Evolutionary conservation across 2,113 vertebrate genomes (phyloP).

Genomic region (Xiphophorus hellerii): DNA sequence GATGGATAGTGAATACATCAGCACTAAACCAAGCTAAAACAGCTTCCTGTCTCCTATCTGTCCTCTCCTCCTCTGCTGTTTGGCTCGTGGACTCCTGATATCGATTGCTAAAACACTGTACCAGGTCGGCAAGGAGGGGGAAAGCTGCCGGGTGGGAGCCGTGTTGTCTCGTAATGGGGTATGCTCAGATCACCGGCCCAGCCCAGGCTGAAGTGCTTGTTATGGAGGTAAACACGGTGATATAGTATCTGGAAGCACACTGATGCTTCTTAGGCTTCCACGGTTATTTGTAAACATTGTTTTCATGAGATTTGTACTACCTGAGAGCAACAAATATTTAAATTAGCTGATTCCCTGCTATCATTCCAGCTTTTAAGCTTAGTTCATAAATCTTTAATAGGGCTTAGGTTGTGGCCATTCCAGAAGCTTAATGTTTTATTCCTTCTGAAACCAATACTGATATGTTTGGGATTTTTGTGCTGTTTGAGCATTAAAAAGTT

Average conservation of each 20-base stretch:
- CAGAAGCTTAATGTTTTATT: not conserved
- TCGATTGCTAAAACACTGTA: slow-evolving; percentile 56
- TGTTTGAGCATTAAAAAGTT: not conserved
- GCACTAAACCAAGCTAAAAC: slow-evolving; percentile 43
- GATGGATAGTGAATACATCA: slow-evolving; percentile 55
- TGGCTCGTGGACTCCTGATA: slow-evolving; percentile 35
- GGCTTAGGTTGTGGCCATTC: not conserved
- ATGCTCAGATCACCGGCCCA: slow-evolving; percentile 9
- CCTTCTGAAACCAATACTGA: not conserved
- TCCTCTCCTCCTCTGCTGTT: slow-evolving; percentile 32
- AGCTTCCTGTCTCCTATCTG: slow-evolving; percentile 27
- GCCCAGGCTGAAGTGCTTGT: slow-evolving; percentile 10
- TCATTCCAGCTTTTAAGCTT: not conserved
- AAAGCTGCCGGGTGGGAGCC: not conserved
- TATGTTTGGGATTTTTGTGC: not conserved
- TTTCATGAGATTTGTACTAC: not conserved
- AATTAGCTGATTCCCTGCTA: not conserved
- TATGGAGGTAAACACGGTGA: slow-evolving; percentile 1
- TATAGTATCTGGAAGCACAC: not conserved
- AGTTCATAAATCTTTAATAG: not conserved
- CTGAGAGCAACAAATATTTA: not conserved
- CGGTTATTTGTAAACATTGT: not conserved
- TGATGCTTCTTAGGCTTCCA: not conserved
- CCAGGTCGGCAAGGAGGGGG: not conserved
- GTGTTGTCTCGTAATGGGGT: slow-evolving; percentile 14